These are phyloP conservation scores for Sebastiscus albofasciatus DNA, from an alignment of 2,797 vertebrate genomes.

Conservation along the genomic window DNA sequence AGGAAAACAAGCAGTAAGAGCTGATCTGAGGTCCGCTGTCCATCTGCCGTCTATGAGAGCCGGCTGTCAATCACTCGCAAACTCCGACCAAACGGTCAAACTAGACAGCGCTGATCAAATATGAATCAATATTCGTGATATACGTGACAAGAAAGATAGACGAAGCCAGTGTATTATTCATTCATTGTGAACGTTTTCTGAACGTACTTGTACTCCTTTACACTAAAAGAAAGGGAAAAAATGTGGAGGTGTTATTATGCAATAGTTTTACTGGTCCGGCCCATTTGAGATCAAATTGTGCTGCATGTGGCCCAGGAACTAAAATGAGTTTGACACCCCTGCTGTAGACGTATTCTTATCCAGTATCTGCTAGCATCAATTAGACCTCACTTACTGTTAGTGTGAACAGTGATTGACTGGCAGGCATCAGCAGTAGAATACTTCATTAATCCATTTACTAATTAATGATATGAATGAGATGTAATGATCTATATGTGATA, in stretches of 20 bases:
- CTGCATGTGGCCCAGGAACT: not conserved
- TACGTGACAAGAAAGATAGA: fast-evolving
- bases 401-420: slow-evolving; percentile 15
- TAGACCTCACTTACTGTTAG: not conserved
- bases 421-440: not conserved
- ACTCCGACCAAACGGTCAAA: too few relatives aligned
- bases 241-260: not conserved
- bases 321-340: not conserved
- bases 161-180: not conserved
- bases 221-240: too few relatives aligned
- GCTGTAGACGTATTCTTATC: not conserved
- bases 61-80: too few relatives aligned
- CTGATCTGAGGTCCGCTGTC: too few relatives aligned
- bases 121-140: too few relatives aligned
- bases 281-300: not conserved
- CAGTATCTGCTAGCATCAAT: not conserved
- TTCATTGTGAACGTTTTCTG: not conserved
- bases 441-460: slow-evolving; percentile 14
- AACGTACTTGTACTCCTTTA: not conserved
- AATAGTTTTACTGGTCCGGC: not conserved
- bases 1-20: too few relatives aligned
- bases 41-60: too few relatives aligned
- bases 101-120: too few relatives aligned
- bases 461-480: slow-evolving; percentile 25
- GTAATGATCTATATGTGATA: not conserved